Conservation (phyloP, 2,113 vertebrate genomes). For the Pica pica region DNA sequence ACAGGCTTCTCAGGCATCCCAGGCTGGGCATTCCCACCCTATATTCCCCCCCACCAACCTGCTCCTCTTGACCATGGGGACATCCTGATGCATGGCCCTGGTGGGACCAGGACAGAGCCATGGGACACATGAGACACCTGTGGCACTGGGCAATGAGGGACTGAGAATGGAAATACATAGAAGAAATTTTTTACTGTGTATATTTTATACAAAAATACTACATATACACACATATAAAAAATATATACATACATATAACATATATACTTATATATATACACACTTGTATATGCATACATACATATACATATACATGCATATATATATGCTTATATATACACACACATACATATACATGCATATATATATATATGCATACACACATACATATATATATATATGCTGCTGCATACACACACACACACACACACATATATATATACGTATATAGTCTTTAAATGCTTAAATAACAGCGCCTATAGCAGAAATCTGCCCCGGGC, state of each 20-base stretch:
- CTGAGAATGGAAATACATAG: too few species aligned
- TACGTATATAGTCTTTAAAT: background rate
- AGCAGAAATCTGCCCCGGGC: background rate
- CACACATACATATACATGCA: accelerated
- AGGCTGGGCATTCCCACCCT: accelerated
- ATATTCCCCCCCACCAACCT: accelerated
- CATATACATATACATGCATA: too few species aligned
- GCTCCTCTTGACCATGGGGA: accelerated
- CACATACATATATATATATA: background rate
- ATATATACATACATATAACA: too few species aligned
- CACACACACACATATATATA: too few species aligned
- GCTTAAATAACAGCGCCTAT: background rate
- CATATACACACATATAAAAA: background rate
- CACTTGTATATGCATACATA: accelerated
- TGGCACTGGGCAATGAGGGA: background rate
- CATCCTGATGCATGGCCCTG: background rate
- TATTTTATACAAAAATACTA: background rate
- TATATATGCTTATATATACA: accelerated
- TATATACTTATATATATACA: accelerated
- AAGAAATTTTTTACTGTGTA: background rate
- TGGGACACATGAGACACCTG: background rate
- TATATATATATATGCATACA: accelerated
- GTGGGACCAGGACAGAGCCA: background rate
- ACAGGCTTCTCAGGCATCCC: accelerated
- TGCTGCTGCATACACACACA: too few species aligned